Evolutionary conservation across 2,113 vertebrate species (phyloP), one percentile per base, ranked within the genome.

Genomic region (Rafetus swinhoei): DNA sequence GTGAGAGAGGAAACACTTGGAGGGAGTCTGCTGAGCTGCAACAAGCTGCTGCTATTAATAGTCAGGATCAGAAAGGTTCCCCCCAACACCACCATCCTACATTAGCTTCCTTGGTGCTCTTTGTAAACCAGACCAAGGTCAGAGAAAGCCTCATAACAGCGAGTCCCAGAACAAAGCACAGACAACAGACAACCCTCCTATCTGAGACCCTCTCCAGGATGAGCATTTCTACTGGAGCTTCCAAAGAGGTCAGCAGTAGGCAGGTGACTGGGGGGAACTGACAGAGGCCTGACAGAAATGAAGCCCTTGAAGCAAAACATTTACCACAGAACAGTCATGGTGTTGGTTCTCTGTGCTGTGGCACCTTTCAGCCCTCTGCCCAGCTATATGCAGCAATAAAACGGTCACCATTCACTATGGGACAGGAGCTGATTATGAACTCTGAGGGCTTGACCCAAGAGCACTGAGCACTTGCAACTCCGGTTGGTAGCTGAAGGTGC

Each of bases 41-140:
- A 82, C 91, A 59, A 27, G n/a, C 50, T 57, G 39, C 15, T 19
- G 12, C 18, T 39, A n/a, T 52, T 60, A n/a, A n/a, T 53, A n/a
- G 24, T 15, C 13, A 53, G 53, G 29, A 9, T 25, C 5, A 50
- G 35, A 2, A 14, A 24, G 79, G 25, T 25, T 29, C 35, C 54
- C 54, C 22, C 29, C 21, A 19, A 72, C 22, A 59, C n/a, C 35
- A 18, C 24, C 35, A 39, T 54, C 76, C 12, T 7, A 72, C 65
- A 82, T 14, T 10, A 52, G 57, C 86, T 95, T 95, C 90, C 94
- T 97, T 95, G 92, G 91, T 95, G 94, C 87, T 94, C 93, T 96
- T 96, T 85, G 77, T 82, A 45, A 65, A 54, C 84, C 93, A 91
- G 86, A 86, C 83, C 82, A 82, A 84, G 76, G 88, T 3, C 76